Evolutionary conservation across 2,888 invertebrate species (phyloP).

Genomic region (Dysmachus trigonus): DNA sequence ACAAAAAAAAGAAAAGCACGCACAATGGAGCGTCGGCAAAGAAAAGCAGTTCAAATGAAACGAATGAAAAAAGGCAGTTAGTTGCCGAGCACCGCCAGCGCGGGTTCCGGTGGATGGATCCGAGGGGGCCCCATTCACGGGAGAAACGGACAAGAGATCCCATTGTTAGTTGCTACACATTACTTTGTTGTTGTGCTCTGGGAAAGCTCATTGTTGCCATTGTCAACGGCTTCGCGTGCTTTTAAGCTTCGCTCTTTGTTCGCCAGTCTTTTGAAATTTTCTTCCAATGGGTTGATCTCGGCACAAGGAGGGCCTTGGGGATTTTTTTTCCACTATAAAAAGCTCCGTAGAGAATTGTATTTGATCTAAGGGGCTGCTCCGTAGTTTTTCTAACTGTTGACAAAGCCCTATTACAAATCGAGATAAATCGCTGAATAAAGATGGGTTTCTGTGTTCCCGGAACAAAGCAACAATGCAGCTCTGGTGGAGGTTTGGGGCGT

Average conservation of each 20-base stretch:
- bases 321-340: constrained; percentile 30
- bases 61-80: constrained; percentile 38
- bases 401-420: constrained; percentile 38
- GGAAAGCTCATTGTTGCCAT: constrained; percentile 40
- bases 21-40: constrained; percentile 37
- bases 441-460: constrained; percentile 2
- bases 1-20: constrained; percentile 35
- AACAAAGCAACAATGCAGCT: constrained; percentile 19
- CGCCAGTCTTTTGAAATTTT: constrained; percentile 22
- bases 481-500: background rate
- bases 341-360: constrained; percentile 33
- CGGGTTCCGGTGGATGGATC: constrained; percentile 19
- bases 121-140: constrained; percentile 19
- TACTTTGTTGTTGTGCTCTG: constrained; percentile 39
- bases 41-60: constrained; percentile 41
- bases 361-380: constrained; percentile 16
- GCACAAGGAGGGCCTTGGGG: constrained; percentile 26
- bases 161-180: constrained; percentile 39
- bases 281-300: constrained; percentile 36
- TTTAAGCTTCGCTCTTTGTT: constrained; percentile 41
- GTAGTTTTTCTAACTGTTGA: constrained; percentile 39
- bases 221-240: constrained; percentile 38
- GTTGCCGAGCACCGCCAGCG: constrained; percentile 31
- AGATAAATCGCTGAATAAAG: constrained; percentile 41
- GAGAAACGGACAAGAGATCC: constrained; percentile 27